These are phyloP conservation scores for Eidolon helvum DNA, from an alignment of 2,113 vertebrate species.

Conservation along the genomic window DNA sequence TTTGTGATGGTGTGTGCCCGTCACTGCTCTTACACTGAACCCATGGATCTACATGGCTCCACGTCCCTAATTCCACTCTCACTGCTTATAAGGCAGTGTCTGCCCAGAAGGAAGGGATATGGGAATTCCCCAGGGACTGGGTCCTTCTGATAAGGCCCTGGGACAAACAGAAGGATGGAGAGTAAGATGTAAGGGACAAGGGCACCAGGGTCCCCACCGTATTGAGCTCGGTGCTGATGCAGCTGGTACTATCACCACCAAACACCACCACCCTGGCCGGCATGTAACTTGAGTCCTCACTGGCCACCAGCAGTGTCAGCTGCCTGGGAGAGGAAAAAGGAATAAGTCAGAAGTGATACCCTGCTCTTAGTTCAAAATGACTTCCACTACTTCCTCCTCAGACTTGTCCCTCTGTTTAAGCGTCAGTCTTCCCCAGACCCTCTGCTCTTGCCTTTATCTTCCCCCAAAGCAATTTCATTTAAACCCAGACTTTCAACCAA, in stretches of 20 bases:
- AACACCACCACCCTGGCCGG: conserved; percentile 93
- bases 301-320: conserved; percentile 92
- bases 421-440: not conserved
- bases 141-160: not conserved
- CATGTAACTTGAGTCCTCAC: conserved; percentile 98
- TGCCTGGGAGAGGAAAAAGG: conserved; percentile 84
- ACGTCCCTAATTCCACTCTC: not conserved
- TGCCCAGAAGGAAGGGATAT: not conserved
- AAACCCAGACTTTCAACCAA: not conserved
- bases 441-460: not conserved
- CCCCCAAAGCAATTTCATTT: not conserved
- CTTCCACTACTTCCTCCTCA: not conserved
- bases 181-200: not conserved
- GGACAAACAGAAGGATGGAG: not conserved
- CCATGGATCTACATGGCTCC: not conserved
- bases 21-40: not conserved
- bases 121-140: not conserved
- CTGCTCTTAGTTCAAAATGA: not conserved
- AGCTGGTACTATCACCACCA: conserved; percentile 89
- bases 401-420: not conserved
- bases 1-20: too few relatives aligned
- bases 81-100: not conserved
- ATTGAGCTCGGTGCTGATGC: conserved; percentile 91
- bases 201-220: conserved; percentile 82
- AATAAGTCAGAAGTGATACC: not conserved